Evolutionary conservation across 2,888 invertebrate species (phyloP).

Genomic region (Hyposoter didymator): DNA sequence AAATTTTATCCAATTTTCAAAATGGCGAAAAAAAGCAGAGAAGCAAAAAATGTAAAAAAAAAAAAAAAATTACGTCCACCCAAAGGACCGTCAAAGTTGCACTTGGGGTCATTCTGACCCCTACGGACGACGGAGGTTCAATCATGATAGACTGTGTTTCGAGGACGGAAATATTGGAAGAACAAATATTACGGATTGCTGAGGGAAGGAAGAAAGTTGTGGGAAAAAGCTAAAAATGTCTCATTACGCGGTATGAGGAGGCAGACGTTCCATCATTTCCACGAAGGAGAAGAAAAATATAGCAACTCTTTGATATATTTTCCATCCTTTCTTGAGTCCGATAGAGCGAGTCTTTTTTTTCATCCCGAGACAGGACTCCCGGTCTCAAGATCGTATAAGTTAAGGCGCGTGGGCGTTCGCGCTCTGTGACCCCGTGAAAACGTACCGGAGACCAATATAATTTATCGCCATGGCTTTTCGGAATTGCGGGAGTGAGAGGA

Average conservation of each 20-base stretch:
- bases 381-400: slow-evolving; percentile 55
- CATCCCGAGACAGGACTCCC: slow-evolving; percentile 31
- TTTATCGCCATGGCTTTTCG: slow-evolving; percentile 78
- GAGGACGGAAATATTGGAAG: not conserved
- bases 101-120: too few species aligned
- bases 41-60: too few species aligned
- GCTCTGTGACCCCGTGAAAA: slow-evolving; percentile 51
- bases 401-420: slow-evolving; percentile 57
- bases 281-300: slow-evolving; percentile 22
- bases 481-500: slow-evolving; percentile 71
- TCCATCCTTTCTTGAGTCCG: slow-evolving; percentile 40
- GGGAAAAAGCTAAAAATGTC: not conserved
- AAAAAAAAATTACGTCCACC: too few species aligned
- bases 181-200: not conserved
- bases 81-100: too few species aligned
- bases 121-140: too few species aligned
- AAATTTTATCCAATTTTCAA: too few species aligned
- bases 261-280: slow-evolving; percentile 1
- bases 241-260: not conserved
- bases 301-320: slow-evolving; percentile 47
- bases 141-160: too few species aligned
- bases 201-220: not conserved
- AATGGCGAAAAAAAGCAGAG: too few species aligned
- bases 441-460: slow-evolving; percentile 66
- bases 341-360: slow-evolving; percentile 49